A percentile compares a stretch with the other conserved stretches of the same genome.
Evolutionary conservation across 2,113 vertebrate species (phyloP).

Genomic region (Indicator maculatus): DNA sequence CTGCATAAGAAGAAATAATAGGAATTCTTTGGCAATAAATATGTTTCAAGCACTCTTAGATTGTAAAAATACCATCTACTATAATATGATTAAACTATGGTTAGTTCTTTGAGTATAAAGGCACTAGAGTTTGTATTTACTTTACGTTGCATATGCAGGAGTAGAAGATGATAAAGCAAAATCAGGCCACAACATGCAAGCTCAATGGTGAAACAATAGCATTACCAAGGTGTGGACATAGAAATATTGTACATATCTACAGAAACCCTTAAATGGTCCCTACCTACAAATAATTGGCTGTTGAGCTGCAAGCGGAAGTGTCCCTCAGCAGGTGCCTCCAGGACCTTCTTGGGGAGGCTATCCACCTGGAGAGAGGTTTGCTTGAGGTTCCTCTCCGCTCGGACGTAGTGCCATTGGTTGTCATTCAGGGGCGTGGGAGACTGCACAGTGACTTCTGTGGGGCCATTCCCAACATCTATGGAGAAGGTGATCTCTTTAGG

Average conservation of each 20-base stretch:
- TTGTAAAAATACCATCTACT: not conserved
- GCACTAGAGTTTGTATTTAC: not conserved
- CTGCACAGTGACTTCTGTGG: slow-evolving; percentile 81
- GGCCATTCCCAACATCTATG: slow-evolving; percentile 91
- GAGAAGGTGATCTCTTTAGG: slow-evolving; percentile 89
- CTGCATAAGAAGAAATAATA: not conserved
- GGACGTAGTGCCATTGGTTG: slow-evolving; percentile 93
- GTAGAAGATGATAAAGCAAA: not conserved
- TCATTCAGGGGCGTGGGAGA: slow-evolving; percentile 89
- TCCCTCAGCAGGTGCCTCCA: slow-evolving; percentile 83
- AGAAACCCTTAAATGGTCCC: slow-evolving; percentile 18
- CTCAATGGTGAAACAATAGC: not conserved
- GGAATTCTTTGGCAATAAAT: not conserved
- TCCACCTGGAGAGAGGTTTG: slow-evolving; percentile 92
- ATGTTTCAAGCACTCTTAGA: not conserved
- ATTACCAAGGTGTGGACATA: not conserved
- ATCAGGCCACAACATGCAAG: not conserved
- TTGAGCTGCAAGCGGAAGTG: slow-evolving; percentile 89
- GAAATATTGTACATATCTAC: not conserved
- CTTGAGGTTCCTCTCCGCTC: slow-evolving; percentile 90
- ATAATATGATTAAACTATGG: not conserved
- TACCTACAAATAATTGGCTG: slow-evolving; percentile 95
- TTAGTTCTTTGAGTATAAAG: not conserved
- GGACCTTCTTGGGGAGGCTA: slow-evolving; percentile 83
- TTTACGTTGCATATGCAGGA: not conserved